Conservation (phyloP, 64 coral and sea anemone species). For the Montipora cactus region DNA sequence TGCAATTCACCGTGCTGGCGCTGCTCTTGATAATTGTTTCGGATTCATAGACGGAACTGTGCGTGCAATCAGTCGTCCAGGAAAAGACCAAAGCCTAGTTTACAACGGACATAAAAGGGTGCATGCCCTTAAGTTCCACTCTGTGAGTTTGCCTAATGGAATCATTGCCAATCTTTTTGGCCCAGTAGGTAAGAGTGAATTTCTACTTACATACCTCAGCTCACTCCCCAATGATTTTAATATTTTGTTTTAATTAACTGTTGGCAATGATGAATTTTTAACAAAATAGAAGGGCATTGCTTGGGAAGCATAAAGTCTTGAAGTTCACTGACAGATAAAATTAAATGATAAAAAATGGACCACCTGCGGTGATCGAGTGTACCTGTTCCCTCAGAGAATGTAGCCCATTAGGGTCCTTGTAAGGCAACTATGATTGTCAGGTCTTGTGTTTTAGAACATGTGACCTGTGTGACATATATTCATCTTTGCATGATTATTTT, state of each 20-base stretch:
- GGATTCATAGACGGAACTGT: conserved; percentile 46
- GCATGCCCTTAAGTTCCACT: conserved; percentile 36
- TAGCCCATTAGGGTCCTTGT: no score
- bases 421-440: no score
- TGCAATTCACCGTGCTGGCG: conserved; percentile 36
- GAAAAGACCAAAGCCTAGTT: conserved; percentile 50
- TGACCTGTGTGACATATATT: conserved; percentile 4
- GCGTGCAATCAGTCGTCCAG: conserved; percentile 51
- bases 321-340: no score
- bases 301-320: no score
- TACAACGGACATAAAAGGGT: conserved; percentile 43
- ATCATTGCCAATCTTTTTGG: conserved; percentile 1
- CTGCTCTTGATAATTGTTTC: conserved; percentile 48
- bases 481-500: conserved; percentile 22
- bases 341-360: not conserved
- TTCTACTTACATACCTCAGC: not conserved
- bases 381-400: no score
- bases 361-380: no score
- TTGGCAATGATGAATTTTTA: no score
- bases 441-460: no score
- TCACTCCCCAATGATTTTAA: no score
- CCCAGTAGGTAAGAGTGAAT: not conserved
- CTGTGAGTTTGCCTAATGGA: conserved; percentile 9
- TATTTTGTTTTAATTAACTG: not conserved
- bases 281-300: no score